These are phyloP conservation scores for Plecotus auritus DNA, from an alignment of 2,113 vertebrate genomes.

Conservation along the genomic window DNA sequence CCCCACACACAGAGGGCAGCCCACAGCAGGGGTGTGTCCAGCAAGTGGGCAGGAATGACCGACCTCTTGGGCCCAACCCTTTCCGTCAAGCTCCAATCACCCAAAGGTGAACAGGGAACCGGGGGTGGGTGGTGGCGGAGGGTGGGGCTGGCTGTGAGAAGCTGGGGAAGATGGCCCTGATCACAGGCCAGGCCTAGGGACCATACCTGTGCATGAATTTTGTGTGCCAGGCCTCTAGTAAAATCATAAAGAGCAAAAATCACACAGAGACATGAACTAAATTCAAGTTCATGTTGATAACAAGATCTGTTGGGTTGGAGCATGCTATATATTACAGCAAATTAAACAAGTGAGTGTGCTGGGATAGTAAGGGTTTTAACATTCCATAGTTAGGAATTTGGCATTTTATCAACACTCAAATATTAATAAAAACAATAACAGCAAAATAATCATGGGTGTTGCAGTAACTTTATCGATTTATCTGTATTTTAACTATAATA, in stretches of 20 bases:
- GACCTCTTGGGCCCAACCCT: too few relatives aligned
- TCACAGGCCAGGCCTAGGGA: too few relatives aligned
- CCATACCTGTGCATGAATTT: too few relatives aligned
- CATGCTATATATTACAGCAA: neutral
- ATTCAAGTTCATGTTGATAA: neutral
- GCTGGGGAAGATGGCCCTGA: too few relatives aligned
- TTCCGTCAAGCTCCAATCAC: too few relatives aligned
- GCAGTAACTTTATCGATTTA: neutral
- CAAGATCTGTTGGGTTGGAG: neutral
- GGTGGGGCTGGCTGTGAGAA: accelerated
- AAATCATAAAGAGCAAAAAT: neutral
- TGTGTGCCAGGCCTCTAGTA: too few relatives aligned
- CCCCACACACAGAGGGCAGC: too few relatives aligned
- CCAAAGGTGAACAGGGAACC: too few relatives aligned
- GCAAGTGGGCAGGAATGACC: too few relatives aligned
- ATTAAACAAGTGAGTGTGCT: neutral
- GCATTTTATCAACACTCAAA: neutral
- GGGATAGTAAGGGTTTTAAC: neutral
- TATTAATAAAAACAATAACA: neutral
- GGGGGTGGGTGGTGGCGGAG: too few relatives aligned
- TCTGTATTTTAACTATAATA: neutral
- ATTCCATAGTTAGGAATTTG: neutral
- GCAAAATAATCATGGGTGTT: neutral
- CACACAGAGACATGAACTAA: neutral
- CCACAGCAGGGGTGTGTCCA: too few relatives aligned